Evolutionary conservation across 1,140 invertebrate genomes (phyloP).

Genomic region (Bombus polaris): DNA sequence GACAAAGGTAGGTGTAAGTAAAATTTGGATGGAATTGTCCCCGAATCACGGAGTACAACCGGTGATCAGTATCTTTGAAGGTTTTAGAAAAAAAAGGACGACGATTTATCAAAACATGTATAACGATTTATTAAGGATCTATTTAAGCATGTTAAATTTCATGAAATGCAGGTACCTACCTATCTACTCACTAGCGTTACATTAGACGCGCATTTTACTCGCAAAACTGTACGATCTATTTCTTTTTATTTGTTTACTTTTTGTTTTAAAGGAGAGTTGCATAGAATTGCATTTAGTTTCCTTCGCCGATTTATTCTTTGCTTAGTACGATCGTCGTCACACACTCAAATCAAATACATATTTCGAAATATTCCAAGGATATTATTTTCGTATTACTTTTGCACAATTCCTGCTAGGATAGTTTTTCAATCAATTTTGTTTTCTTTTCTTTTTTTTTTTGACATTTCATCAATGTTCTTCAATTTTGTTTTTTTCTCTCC

Average conservation of each 20-base stretch:
- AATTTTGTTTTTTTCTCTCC: background rate
- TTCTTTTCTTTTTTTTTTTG: background rate
- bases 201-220: slow-evolving; percentile 75
- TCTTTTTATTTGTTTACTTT: slow-evolving; percentile 25
- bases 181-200: slow-evolving; percentile 78
- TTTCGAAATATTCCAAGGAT: background rate
- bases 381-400: background rate
- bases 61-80: no score
- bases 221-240: slow-evolving; percentile 62
- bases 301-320: slow-evolving; percentile 11
- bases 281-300: slow-evolving; percentile 50
- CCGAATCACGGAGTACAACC: no score
- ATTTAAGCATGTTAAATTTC: slow-evolving; percentile 80
- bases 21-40: no score
- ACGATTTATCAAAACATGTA: slow-evolving; percentile 79
- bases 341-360: background rate
- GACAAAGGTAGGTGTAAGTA: no score
- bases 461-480: background rate
- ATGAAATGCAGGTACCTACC: slow-evolving; percentile 81
- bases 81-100: slow-evolving; percentile 18
- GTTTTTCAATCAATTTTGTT: background rate
- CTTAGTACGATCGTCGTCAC: slow-evolving; percentile 35
- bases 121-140: slow-evolving; percentile 81
- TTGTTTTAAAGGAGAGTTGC: slow-evolving; percentile 54
- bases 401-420: background rate